Conservation (phyloP, 92 coral and sea anemone species). For the Palythoa caribaeorum region DNA sequence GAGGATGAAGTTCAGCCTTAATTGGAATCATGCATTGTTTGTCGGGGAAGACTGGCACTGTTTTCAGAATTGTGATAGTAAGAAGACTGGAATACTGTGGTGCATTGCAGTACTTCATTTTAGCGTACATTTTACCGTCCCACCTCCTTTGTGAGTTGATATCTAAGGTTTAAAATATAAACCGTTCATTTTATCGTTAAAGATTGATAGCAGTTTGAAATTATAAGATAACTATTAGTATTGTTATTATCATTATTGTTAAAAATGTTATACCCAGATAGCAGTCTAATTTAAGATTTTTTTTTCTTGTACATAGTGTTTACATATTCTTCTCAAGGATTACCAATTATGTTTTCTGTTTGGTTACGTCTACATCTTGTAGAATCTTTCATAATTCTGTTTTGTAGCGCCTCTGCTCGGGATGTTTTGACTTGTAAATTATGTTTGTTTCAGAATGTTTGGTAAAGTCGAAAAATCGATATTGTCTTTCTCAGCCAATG, state of each 20-base stretch:
- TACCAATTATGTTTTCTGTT: not conserved
- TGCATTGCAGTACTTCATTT: not conserved
- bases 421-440: no score
- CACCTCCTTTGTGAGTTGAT: not conserved
- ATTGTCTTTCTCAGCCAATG: no score
- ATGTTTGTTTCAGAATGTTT: no score
- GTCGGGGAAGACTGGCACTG: not conserved
- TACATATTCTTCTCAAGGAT: not conserved
- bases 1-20: not conserved
- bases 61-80: not conserved
- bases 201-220: conserved; percentile 2
- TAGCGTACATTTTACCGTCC: not conserved
- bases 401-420: no score
- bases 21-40: not conserved
- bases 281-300: conserved; percentile 6
- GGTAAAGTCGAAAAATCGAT: no score
- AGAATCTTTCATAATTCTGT: no score
- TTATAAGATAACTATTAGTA: not conserved
- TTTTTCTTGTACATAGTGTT: conserved; percentile 19
- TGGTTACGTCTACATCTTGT: no score
- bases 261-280: not conserved
- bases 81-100: not conserved
- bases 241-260: not conserved
- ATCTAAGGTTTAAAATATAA: not conserved
- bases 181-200: conserved; percentile 32